These are phyloP conservation scores for Dicentrarchus labrax DNA, from an alignment of 2,113 vertebrate genomes.

Conservation along the genomic window DNA sequence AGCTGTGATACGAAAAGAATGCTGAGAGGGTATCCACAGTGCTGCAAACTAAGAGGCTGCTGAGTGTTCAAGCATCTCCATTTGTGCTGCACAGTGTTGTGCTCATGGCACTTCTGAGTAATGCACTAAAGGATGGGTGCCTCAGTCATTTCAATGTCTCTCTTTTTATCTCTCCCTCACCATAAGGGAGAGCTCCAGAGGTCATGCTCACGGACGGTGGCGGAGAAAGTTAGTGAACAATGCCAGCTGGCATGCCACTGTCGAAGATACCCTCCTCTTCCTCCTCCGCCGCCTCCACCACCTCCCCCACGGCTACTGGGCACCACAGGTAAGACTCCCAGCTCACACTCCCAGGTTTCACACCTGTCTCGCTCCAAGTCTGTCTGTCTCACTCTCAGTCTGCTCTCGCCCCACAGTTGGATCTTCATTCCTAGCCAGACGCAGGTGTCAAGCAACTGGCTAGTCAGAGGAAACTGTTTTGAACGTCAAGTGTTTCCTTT, in stretches of 20 bases:
- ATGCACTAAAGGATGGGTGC: conserved; percentile 57
- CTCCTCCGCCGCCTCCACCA: conserved; percentile 93
- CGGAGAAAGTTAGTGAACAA: conserved; percentile 88
- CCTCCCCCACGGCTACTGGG: conserved; percentile 91
- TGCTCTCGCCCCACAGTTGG: conserved; percentile 25
- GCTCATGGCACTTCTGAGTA: conserved; percentile 65
- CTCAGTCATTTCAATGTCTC: conserved; percentile 57
- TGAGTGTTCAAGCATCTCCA: conserved; percentile 65
- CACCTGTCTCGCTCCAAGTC: conserved; percentile 50
- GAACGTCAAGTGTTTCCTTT: conserved; percentile 53
- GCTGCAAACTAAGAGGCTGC: conserved; percentile 58
- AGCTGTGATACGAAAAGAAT: conserved; percentile 62
- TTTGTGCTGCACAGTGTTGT: conserved; percentile 63
- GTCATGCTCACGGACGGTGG: conserved; percentile 91
- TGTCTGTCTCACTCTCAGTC: conserved; percentile 36
- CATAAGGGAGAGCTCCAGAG: conserved; percentile 93
- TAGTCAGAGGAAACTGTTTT: conserved; percentile 50
- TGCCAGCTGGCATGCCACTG: conserved; percentile 94
- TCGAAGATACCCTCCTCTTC: conserved; percentile 91
- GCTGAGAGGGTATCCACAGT: conserved; percentile 66
- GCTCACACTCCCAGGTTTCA: conserved; percentile 35
- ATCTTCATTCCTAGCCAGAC: conserved; percentile 23
- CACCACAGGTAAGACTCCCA: conserved; percentile 85
- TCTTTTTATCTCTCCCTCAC: conserved; percentile 69
- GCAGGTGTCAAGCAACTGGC: conserved; percentile 43